Evolutionary conservation across 2,113 vertebrate species (phyloP).

Genomic region (Periophthalmodon schlosseri): DNA sequence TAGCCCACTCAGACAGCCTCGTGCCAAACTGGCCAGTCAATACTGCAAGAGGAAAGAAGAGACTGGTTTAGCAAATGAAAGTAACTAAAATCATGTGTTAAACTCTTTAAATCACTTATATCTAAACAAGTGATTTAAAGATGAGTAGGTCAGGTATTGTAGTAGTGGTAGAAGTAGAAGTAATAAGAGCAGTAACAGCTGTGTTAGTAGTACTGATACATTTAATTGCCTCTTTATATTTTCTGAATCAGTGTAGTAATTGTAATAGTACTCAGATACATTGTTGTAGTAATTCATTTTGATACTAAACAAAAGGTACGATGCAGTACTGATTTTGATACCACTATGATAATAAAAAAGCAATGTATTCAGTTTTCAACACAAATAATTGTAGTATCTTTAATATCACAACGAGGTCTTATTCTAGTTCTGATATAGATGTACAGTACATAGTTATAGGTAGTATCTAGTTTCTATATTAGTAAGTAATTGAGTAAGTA

Average conservation of each 20-base stretch:
- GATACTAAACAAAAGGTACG: no score
- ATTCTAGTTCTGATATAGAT: no score
- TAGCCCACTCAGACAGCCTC: constrained; percentile 18
- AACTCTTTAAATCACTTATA: not conserved
- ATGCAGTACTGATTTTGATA: no score
- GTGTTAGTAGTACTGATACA: not conserved
- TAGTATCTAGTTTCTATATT: no score
- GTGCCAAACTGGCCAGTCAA: constrained; percentile 9
- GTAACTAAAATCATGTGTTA: not conserved
- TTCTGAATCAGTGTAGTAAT: not conserved
- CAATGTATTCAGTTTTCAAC: no score
- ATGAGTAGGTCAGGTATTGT: not conserved
- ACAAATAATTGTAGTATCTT: no score
- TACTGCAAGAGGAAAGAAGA: not conserved
- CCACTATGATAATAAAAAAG: no score
- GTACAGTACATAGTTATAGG: no score
- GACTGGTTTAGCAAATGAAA: not conserved
- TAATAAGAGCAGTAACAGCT: not conserved
- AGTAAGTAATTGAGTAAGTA: no score
- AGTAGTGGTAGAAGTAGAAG: not conserved
- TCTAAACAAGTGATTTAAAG: not conserved
- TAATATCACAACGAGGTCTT: no score
- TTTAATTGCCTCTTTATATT: not conserved
- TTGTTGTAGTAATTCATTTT: no score
- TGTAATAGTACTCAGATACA: no score